A percentile compares a stretch with the other conserved stretches of the same genome.
Conservation (phyloP, 2,113 vertebrate genomes). For the Bos taurus region DNA sequence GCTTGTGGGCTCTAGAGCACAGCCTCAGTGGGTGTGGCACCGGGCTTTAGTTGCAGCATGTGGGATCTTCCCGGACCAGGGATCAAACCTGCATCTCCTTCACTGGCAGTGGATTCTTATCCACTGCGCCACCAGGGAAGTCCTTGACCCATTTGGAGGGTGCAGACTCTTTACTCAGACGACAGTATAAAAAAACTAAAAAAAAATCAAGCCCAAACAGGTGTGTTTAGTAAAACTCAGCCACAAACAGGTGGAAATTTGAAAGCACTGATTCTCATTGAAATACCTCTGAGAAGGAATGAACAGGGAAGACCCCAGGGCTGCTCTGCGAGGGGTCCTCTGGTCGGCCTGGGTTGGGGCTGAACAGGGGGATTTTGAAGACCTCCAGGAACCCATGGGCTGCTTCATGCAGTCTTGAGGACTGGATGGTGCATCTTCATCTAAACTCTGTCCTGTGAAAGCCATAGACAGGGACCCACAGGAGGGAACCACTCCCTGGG, state of each 20-base stretch:
- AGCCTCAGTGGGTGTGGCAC: not conserved
- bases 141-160: not conserved
- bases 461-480: rapidly evolving
- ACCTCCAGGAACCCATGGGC: not conserved
- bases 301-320: not conserved
- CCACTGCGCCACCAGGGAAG: not conserved
- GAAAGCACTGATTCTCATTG: not conserved
- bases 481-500: not conserved
- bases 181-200: not conserved
- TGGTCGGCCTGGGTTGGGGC: rapidly evolving
- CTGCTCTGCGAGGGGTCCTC: not conserved
- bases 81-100: rapidly evolving
- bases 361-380: too few species aligned
- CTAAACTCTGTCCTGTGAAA: not conserved
- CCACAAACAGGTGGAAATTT: not conserved
- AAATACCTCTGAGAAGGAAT: not conserved
- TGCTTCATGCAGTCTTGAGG: not conserved
- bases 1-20: not conserved
- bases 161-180: not conserved
- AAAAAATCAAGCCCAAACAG: not conserved
- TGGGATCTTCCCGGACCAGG: not conserved
- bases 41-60: not conserved
- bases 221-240: not conserved
- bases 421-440: not conserved
- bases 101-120: not conserved